Evolutionary conservation across 1,140 invertebrate species (phyloP).

Genomic region (Drosophila fuyamai): DNA sequence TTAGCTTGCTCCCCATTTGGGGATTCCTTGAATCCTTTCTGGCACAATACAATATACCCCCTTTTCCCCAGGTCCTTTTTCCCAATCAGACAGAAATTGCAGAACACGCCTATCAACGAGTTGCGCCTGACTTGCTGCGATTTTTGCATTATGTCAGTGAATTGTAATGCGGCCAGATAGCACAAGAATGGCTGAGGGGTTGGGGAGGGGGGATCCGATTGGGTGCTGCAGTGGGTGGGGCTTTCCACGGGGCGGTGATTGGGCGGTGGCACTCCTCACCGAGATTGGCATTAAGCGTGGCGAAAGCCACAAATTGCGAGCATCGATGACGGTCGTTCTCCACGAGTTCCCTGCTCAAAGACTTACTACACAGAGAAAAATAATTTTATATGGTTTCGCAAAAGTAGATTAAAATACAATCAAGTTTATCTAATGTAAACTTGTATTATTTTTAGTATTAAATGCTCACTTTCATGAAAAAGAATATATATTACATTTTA

Average conservation of each 20-base stretch:
- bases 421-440: too few species aligned
- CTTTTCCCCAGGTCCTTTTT: background rate
- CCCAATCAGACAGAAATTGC: slow-evolving; percentile 43
- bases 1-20: slow-evolving; percentile 18
- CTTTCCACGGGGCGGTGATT: background rate
- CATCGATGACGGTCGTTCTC: slow-evolving; percentile 43
- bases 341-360: background rate
- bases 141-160: slow-evolving; percentile 69
- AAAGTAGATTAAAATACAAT: too few species aligned
- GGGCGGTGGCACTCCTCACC: slow-evolving; percentile 13
- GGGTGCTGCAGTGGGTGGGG: background rate
- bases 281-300: slow-evolving; percentile 72
- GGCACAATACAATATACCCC: slow-evolving; percentile 14
- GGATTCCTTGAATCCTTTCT: slow-evolving; percentile 3
- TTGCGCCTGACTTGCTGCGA: slow-evolving; percentile 72
- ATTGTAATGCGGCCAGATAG: slow-evolving; percentile 57
- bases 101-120: slow-evolving; percentile 68
- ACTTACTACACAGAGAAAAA: background rate
- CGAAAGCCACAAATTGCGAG: slow-evolving; percentile 66
- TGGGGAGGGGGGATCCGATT: background rate
- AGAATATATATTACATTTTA: too few species aligned
- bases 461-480: too few species aligned
- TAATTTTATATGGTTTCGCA: too few species aligned
- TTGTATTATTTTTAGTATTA: too few species aligned
- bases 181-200: slow-evolving; percentile 7